Conservation (phyloP, 2,113 vertebrate genomes). For the Trichechus manatus region DNA sequence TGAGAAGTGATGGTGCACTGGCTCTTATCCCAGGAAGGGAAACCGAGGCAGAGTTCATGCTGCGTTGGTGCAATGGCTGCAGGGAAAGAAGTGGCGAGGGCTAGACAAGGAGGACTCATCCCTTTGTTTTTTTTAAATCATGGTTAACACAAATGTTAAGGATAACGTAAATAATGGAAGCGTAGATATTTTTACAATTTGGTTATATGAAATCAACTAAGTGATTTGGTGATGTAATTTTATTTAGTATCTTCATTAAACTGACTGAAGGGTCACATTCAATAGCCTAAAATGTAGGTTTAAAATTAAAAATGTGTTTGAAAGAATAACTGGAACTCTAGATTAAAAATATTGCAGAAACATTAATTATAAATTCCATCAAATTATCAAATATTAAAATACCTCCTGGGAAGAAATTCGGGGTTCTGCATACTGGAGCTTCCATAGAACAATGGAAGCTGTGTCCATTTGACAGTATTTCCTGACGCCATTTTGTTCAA, state of each 20-base stretch:
- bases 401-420: not conserved
- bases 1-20: not conserved
- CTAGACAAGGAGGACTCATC: not conserved
- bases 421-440: not conserved
- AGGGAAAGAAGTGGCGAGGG: not conserved
- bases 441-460: not conserved
- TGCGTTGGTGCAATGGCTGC: not conserved
- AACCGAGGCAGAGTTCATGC: not conserved
- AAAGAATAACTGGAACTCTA: not conserved
- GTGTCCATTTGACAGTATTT: not conserved
- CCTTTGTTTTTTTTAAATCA: not conserved
- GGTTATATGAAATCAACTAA: not conserved
- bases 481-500: not conserved
- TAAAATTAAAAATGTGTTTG: constrained; percentile 31
- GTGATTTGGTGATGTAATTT: not conserved
- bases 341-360: not conserved
- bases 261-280: not conserved
- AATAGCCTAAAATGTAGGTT: not conserved
- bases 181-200: not conserved
- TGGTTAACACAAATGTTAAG: not conserved
- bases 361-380: constrained; percentile 13
- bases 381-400: constrained; percentile 29
- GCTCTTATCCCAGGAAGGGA: not conserved
- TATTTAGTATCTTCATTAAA: constrained; percentile 9
- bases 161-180: not conserved